phyloP scores from a whole-genome alignment of 2,797 vertebrate species.

The Neosilurus hyrtlii region DNA sequence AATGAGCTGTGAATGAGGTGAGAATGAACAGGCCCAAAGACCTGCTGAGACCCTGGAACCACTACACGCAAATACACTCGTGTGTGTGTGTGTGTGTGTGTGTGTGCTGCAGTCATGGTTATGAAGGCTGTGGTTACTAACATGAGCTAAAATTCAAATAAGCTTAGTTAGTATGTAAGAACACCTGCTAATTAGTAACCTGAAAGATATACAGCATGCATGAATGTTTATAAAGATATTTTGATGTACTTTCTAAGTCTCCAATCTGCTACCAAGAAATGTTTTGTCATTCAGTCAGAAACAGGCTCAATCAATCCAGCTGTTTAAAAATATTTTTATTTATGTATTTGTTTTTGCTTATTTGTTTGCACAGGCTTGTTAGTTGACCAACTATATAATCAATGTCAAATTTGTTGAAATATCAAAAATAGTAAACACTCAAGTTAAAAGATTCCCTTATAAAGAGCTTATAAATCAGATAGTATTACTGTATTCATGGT shows the following conservation, averaged over 20 bases:
- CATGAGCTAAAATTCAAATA: conserved; percentile 24
- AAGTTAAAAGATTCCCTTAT: not conserved
- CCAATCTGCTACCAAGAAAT: not conserved
- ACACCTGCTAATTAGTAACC: conserved; percentile 31
- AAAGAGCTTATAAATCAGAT: not conserved
- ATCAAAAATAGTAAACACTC: not conserved
- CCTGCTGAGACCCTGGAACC: conserved; percentile 71
- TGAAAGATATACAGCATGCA: conserved; percentile 6
- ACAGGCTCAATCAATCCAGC: not conserved
- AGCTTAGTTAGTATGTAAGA: conserved; percentile 23
- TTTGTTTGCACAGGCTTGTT: not conserved
- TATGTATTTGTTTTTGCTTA: not conserved
- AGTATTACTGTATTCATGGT: not conserved
- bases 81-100: not conserved
- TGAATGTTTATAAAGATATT: conserved; percentile 7
- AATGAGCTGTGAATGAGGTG: conserved; percentile 82
- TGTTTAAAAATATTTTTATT: not conserved
- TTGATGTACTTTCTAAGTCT: not conserved
- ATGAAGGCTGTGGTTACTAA: conserved; percentile 4
- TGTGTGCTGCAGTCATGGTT: not conserved
- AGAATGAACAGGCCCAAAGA: conserved; percentile 71
- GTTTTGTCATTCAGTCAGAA: not conserved
- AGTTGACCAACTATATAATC: not conserved
- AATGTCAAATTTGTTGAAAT: not conserved
- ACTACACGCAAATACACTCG: conserved; percentile 18